Evolutionary conservation across 1,140 invertebrate genomes (phyloP).

Genomic region (Helicoverpa zea): DNA sequence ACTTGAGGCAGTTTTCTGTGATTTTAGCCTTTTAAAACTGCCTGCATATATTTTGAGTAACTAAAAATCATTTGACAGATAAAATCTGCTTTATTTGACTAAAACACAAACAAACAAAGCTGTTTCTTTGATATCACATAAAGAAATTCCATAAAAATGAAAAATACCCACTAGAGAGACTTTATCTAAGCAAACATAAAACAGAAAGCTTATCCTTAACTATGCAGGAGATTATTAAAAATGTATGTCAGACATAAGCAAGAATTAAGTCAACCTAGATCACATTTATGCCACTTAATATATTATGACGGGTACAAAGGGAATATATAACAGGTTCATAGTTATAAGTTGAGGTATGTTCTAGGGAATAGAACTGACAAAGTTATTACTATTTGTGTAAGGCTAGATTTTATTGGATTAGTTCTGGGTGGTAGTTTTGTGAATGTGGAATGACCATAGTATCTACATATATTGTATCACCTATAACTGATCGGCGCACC

Average conservation of each 20-base stretch:
- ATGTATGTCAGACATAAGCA: neutral
- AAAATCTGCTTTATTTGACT: no score
- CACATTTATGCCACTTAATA: neutral
- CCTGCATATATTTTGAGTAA: no score
- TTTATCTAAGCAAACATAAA: neutral
- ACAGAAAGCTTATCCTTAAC: neutral
- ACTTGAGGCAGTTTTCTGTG: neutral
- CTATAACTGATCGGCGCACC: no score
- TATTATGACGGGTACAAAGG: neutral
- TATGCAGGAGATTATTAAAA: neutral
- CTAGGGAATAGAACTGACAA: neutral
- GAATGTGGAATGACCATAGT: no score
- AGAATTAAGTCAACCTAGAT: conserved; percentile 12
- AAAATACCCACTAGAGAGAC: no score
- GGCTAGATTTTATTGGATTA: no score
- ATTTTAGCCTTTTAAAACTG: no score
- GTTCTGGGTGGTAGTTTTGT: no score
- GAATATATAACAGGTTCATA: conserved; percentile 5
- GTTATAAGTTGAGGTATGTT: conserved; percentile 2
- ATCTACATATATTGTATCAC: no score
- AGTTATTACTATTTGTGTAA: neutral
- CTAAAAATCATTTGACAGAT: no score
- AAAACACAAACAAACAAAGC: neutral
- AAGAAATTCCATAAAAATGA: neutral
- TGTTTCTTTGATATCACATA: neutral